A percentile compares a stretch with the other conserved stretches of the same genome.
These are phyloP conservation scores for Plutella xylostella DNA, from an alignment of 2,888 invertebrate genomes.

Conservation along the genomic window DNA sequence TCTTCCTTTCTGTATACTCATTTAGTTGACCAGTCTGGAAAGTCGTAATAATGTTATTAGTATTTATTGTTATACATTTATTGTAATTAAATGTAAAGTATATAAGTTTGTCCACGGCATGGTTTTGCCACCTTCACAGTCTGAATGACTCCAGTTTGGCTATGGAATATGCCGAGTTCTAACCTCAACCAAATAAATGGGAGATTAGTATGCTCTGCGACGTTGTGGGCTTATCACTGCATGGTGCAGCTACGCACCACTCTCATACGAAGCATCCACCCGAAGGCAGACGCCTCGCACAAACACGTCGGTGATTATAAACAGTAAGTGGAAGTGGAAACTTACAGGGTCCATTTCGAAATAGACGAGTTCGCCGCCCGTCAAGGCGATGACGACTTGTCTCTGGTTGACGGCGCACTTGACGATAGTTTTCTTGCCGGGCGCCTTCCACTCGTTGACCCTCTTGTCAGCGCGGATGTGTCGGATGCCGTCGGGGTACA, in stretches of 20 bases:
- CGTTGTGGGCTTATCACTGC: slow-evolving; percentile 70
- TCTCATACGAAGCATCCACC: slow-evolving; percentile 31
- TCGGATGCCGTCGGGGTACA: slow-evolving; percentile 98
- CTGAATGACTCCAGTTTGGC: slow-evolving; percentile 77
- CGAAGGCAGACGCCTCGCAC: slow-evolving; percentile 32
- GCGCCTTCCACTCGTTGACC: slow-evolving; percentile 99
- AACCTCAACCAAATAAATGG: slow-evolving; percentile 56
- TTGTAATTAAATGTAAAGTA: slow-evolving; percentile 5
- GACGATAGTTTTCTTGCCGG: slow-evolving; percentile 96
- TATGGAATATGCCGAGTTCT: slow-evolving; percentile 80
- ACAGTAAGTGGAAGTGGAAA: slow-evolving; percentile 21
- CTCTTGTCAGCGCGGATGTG: slow-evolving; percentile 98
- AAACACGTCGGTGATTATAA: slow-evolving; percentile 41
- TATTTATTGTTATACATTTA: slow-evolving; percentile 10
- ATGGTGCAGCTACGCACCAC: slow-evolving; percentile 67
- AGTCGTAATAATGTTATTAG: slow-evolving; percentile 11
- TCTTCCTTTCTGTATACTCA: slow-evolving; percentile 97
- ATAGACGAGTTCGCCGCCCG: slow-evolving; percentile 97
- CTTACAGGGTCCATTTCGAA: slow-evolving; percentile 99
- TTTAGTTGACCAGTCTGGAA: slow-evolving; percentile 95
- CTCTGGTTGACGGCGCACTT: slow-evolving; percentile 98
- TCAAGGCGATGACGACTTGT: slow-evolving; percentile 97
- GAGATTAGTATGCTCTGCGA: slow-evolving; percentile 72
- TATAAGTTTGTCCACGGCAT: slow-evolving; percentile 71
- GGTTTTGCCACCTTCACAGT: slow-evolving; percentile 77